Evolutionary conservation across 2,888 invertebrate species (phyloP).

Genomic region (Halictus quadricinctus): DNA sequence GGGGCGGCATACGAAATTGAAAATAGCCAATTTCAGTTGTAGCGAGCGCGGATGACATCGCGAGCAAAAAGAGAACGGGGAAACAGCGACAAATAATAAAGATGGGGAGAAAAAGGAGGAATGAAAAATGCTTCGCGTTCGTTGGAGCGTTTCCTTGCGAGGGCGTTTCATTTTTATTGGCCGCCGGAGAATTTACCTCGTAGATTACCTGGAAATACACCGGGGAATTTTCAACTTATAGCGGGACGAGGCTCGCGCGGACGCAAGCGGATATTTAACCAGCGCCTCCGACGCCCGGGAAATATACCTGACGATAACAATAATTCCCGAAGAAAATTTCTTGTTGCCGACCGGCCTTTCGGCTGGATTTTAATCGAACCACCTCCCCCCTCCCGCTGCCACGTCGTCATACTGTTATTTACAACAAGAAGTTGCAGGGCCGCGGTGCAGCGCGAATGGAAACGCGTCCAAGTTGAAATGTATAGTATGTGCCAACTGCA

Average conservation of each 20-base stretch:
- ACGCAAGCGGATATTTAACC: conserved; percentile 53
- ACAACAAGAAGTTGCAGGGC: conserved; percentile 37
- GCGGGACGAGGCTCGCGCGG: not conserved
- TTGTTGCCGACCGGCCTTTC: conserved; percentile 30
- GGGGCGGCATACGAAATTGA: not conserved
- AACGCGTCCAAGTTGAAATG: not conserved
- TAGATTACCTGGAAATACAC: conserved; percentile 57
- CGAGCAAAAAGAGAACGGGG: not conserved
- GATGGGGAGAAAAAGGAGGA: not conserved
- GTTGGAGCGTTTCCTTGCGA: conserved; percentile 36
- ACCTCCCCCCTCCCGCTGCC: not conserved
- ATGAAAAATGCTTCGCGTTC: conserved; percentile 45
- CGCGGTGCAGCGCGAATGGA: not conserved
- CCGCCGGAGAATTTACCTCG: conserved; percentile 55
- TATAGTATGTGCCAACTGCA: no score
- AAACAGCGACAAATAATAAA: conserved; percentile 8
- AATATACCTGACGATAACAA: conserved; percentile 59
- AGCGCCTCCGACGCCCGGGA: conserved; percentile 41
- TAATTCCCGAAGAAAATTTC: conserved; percentile 55
- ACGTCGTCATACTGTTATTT: conserved; percentile 43
- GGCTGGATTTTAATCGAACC: conserved; percentile 55
- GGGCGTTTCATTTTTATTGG: conserved; percentile 56
- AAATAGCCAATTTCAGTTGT: conserved; percentile 6
- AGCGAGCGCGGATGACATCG: not conserved
- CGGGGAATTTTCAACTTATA: conserved; percentile 56